Base-by-base conservation (phyloP, 1,140 invertebrate species). In the Lutraria rhynchaena region DNA sequence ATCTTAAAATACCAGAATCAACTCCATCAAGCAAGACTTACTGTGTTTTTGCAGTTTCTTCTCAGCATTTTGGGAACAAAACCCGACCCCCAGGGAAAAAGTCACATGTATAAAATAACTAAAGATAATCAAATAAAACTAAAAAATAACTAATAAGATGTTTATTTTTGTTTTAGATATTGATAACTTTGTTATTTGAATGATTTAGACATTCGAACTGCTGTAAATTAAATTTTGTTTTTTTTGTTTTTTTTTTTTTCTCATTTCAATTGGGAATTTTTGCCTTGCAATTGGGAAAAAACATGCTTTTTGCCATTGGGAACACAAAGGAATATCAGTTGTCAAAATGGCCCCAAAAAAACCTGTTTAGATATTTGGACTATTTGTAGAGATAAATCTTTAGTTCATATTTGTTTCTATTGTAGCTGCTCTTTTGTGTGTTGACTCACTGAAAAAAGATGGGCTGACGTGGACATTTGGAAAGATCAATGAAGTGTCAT, bases 391-490 rank as follows among this genome's bases (percentile, higher is more conserved):
- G 4, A 70, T 27, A 19, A 22, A 53, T 61, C 22, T 53, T 19
- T 19, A 37, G 4, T 58, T 57, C n/a, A 35, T 5, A 29, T 29
- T 33, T 75, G 63, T 33, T 65, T 82, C 29, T 84, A 46, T 83
- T 83, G 69, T 63, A 90, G 90, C 83, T 83, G 86, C 86, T n/a
- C 70, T 89, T 74, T 29, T 86, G 91, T 91, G 92, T 60, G 90
- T 92, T 41, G 84, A 94, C 49, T 87, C 92, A 63, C 80, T 92
- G 17, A 87, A 87, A 24, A 51, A 55, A 44, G 90, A 92, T 49
- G 27, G 92, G 22, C 86, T 80, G 75, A 85, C n/a, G 77, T 91
- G 83, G 86, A 86, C 65, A 87, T 91, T 75, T 82, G 88, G 35
- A 71, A 89, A 69, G 69, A 92, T 57, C 74, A 92, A 84, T 63